Evolutionary conservation across 2,888 invertebrate genomes (phyloP).

Genomic region (Elegia similella): DNA sequence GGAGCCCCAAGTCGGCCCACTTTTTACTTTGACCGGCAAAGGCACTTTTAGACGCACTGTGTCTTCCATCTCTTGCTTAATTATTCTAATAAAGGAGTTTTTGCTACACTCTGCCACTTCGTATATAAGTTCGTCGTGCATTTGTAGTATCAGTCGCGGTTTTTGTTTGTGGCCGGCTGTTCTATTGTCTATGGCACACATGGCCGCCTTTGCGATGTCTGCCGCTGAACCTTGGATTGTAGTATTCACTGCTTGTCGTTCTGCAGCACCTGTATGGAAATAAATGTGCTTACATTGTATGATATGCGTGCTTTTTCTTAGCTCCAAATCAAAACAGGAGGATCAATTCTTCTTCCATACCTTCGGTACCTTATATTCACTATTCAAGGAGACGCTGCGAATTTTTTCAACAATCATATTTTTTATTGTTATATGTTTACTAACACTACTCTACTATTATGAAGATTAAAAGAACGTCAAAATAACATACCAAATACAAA

Average conservation of each 20-base stretch:
- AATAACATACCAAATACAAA: too few relatives aligned
- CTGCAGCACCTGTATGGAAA: slow-evolving; percentile 86
- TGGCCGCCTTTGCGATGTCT: slow-evolving; percentile 95
- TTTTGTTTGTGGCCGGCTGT: slow-evolving; percentile 47
- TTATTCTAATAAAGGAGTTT: slow-evolving; percentile 79
- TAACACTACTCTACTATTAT: too few relatives aligned
- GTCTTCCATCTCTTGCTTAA: slow-evolving; percentile 91
- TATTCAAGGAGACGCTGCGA: too few relatives aligned
- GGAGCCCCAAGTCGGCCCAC: slow-evolving; percentile 90
- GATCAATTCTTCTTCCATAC: too few relatives aligned
- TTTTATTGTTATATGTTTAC: too few relatives aligned
- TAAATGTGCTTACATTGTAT: not conserved
- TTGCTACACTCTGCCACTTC: slow-evolving; percentile 87
- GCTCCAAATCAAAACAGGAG: too few relatives aligned
- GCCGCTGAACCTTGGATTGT: slow-evolving; percentile 98
- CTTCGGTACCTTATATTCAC: too few relatives aligned
- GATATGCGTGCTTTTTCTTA: too few relatives aligned
- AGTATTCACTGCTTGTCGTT: slow-evolving; percentile 98
- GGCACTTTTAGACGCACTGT: slow-evolving; percentile 87
- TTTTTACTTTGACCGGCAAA: slow-evolving; percentile 93
- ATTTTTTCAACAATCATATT: too few relatives aligned
- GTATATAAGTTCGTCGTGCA: slow-evolving; percentile 98
- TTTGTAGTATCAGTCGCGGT: slow-evolving; percentile 90
- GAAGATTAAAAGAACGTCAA: too few relatives aligned
- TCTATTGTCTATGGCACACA: slow-evolving; percentile 87